Evolutionary conservation across 2,888 invertebrate genomes (phyloP).

Genomic region (Dolichomitus sp.): DNA sequence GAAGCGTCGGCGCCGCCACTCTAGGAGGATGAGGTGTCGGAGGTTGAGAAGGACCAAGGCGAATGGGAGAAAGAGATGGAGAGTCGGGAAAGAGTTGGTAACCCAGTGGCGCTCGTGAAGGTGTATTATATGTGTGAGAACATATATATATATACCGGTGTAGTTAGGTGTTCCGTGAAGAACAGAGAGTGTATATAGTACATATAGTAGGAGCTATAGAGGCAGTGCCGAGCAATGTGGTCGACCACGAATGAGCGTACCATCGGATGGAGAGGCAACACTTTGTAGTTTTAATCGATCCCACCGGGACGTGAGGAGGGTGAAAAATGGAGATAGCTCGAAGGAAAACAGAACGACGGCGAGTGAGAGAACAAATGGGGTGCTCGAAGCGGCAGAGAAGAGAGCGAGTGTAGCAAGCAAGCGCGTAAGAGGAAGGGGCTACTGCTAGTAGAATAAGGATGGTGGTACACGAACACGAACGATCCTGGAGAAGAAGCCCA

Average conservation of each 20-base stretch:
- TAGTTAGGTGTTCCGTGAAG: conserved; percentile 31
- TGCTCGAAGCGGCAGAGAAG: conserved; percentile 45
- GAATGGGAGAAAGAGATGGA: conserved; percentile 36
- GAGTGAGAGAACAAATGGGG: conserved; percentile 43
- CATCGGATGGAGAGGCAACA: conserved; percentile 81
- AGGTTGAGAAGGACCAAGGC: conserved; percentile 58
- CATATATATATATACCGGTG: conserved; percentile 14
- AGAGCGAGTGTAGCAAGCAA: conserved; percentile 65
- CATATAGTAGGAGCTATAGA: not conserved
- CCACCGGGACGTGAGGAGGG: conserved; percentile 70
- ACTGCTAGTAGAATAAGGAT: conserved; percentile 51
- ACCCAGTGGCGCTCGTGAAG: conserved; percentile 78
- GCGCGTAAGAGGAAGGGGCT: conserved; percentile 66
- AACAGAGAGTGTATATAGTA: conserved; percentile 12
- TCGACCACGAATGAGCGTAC: conserved; percentile 84
- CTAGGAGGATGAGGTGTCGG: conserved; percentile 60
- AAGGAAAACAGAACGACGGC: conserved; percentile 51
- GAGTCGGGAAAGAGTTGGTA: conserved; percentile 78
- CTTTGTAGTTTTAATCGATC: conserved; percentile 85
- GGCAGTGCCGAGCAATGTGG: conserved; percentile 77
- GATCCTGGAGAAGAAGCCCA: conserved; percentile 44
- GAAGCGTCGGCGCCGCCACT: conserved; percentile 45
- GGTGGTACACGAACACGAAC: conserved; percentile 43
- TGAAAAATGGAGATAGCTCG: conserved; percentile 71
- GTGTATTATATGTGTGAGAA: not conserved